These are phyloP conservation scores for Caenorhabditis macrosperma DNA, from an alignment of 2,888 invertebrate genomes.

Conservation along the genomic window DNA sequence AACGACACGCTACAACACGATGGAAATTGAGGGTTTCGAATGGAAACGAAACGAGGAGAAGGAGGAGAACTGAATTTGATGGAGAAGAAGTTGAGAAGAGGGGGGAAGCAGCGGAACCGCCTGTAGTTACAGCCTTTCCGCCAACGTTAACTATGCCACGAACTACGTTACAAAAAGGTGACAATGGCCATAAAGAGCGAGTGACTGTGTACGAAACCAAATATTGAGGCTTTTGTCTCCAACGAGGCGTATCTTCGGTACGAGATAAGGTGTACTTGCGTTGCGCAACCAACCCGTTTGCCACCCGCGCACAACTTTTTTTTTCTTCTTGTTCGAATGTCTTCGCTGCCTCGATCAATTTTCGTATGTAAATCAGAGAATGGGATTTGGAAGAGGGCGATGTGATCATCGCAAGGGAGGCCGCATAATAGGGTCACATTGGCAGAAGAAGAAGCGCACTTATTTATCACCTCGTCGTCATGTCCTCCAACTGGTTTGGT, in stretches of 20 bases:
- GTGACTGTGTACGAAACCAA: constrained; percentile 15
- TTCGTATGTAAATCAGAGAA: constrained; percentile 18
- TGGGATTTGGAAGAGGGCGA: neutral
- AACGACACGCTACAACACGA: constrained; percentile 16
- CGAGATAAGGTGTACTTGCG: constrained; percentile 45
- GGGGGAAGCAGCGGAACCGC: constrained; percentile 33
- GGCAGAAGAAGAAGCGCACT: constrained; percentile 15
- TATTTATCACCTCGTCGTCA: neutral
- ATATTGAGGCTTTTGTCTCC: constrained; percentile 50
- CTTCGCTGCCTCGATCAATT: constrained; percentile 7
- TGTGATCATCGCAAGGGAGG: neutral
- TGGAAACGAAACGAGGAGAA: constrained; percentile 5
- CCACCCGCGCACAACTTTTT: constrained; percentile 20
- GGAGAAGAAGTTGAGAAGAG: constrained; percentile 4
- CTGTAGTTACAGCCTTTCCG: constrained; percentile 39
- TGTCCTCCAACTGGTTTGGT: constrained; percentile 22
- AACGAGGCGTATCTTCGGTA: constrained; percentile 39
- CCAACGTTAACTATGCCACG: constrained; percentile 29
- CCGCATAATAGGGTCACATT: constrained; percentile 43
- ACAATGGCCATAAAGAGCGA: constrained; percentile 38
- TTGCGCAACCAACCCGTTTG: constrained; percentile 45
- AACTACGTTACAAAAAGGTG: constrained; percentile 47
- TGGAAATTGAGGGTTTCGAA: constrained; percentile 39
- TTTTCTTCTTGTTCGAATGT: neutral
- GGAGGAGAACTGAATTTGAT: constrained; percentile 5